These are phyloP conservation scores for Ascaphus truei DNA, from an alignment of 2,113 vertebrate genomes.

Conservation along the genomic window DNA sequence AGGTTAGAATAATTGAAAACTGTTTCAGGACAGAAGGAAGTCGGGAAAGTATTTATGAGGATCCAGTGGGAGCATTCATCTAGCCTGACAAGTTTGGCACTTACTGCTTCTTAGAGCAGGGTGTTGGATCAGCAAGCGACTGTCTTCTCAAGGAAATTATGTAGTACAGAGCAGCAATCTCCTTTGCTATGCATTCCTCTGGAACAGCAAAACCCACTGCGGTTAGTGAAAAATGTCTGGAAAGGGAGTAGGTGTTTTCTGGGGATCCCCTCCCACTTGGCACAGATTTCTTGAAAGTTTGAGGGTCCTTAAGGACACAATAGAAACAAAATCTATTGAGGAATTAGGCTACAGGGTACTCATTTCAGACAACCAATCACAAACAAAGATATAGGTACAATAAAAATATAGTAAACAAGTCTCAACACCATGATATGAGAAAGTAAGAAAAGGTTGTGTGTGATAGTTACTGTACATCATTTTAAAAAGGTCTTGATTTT, in stretches of 20 bases:
- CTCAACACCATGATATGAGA: no score
- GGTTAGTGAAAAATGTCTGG: conserved; percentile 22
- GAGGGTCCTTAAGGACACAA: neutral
- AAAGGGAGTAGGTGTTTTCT: conserved; percentile 17
- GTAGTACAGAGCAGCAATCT: neutral
- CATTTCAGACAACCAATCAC: no score
- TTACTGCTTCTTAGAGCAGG: neutral
- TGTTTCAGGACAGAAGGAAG: conserved; percentile 5
- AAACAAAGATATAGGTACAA: no score
- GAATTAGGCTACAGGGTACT: neutral
- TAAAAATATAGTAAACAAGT: no score
- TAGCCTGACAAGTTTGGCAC: conserved; percentile 8
- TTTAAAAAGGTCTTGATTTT: no score
- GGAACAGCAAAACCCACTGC: conserved; percentile 9
- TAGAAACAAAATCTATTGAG: neutral
- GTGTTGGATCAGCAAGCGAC: neutral
- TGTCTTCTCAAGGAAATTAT: conserved; percentile 8
- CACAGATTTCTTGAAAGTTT: neutral
- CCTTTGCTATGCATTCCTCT: conserved; percentile 14
- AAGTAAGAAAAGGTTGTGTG: no score
- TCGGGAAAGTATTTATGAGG: conserved; percentile 9
- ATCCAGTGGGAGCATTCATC: conserved; percentile 3
- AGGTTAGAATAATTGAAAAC: neutral
- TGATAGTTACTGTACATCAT: no score
- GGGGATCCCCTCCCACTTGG: neutral